Evolutionary conservation across 2,113 vertebrate genomes (phyloP), one percentile per base, ranked within the genome.

Genomic region (Zapornia atra): DNA sequence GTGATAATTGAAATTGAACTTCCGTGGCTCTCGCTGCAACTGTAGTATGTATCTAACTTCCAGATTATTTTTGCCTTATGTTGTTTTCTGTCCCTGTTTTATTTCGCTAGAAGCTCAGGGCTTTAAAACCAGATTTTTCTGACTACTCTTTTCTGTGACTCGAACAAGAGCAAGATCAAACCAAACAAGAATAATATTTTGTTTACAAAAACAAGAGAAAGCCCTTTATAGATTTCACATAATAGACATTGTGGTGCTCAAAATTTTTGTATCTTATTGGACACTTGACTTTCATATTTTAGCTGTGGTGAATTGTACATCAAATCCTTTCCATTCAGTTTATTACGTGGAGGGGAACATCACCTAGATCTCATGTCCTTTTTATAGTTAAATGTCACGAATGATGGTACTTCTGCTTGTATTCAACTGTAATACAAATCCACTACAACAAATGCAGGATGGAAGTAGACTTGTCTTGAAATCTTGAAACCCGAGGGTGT

Each of bases 1-100:
- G 76, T 71, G 76, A 92, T 94, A 94, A 96, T 82, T 96, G 87
- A 81, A 96, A 93, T 64, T 78, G 88, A 94, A 92, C 82, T 96
- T 90, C 64, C 66, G 64, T 90, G 93, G 70, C 82, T 91, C 42
- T 93, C 88, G 10, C 40, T 90, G 54, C 48, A 88, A 90, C 60
- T 78, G n/a, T 38, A 29, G 25, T 71, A 48, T 66, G 3, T 63
- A 38, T 80, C 21, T 82, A 71, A 70, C 63, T 76, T 93, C 20
- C 88, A 86, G 82, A 83, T 81, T 83, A 78, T 60, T 96, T 84
- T 76, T 93, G 36, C 88, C 60, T 77, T 92, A 77, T 66, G 60
- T 46, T 86, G 20, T 79, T 96, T 95, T 77, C 34, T 78, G 7
- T 69, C 20, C 38, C n/a, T 73, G 17, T 78, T 88, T 56, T 60